Evolutionary conservation across 2,888 invertebrate genomes (phyloP).

Genomic region (Mamestra brassicae): DNA sequence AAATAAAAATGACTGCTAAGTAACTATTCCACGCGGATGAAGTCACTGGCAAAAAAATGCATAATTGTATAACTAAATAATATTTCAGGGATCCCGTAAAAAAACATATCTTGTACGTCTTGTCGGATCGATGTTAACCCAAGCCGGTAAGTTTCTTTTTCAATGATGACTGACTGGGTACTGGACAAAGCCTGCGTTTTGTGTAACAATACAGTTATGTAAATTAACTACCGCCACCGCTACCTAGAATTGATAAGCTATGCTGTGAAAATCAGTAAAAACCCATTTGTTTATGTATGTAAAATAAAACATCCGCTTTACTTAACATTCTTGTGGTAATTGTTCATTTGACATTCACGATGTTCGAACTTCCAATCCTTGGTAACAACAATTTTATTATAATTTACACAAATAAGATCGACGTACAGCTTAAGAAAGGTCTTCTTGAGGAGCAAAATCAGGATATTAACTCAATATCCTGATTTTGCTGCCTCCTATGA

Average conservation of each 20-base stretch:
- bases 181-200: background rate
- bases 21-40: too few species aligned
- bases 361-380: slow-evolving; percentile 4
- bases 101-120: background rate
- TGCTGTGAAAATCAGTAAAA: slow-evolving; percentile 39
- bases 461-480: too few species aligned
- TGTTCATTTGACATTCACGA: slow-evolving; percentile 51
- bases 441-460: too few species aligned
- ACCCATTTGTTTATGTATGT: slow-evolving; percentile 11
- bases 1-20: too few species aligned
- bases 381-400: too few species aligned
- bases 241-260: slow-evolving; percentile 13
- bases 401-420: too few species aligned
- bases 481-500: too few species aligned
- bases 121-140: background rate
- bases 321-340: slow-evolving; percentile 31
- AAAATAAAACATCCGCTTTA: slow-evolving; percentile 30
- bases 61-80: background rate
- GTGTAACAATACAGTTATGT: background rate
- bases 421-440: too few species aligned
- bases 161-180: background rate
- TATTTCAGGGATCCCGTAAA: background rate
- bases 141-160: background rate
- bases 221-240: background rate
- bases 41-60: too few species aligned